Conservation (phyloP, 2,113 vertebrate genomes). For the Cyanoderma ruficeps region DNA sequence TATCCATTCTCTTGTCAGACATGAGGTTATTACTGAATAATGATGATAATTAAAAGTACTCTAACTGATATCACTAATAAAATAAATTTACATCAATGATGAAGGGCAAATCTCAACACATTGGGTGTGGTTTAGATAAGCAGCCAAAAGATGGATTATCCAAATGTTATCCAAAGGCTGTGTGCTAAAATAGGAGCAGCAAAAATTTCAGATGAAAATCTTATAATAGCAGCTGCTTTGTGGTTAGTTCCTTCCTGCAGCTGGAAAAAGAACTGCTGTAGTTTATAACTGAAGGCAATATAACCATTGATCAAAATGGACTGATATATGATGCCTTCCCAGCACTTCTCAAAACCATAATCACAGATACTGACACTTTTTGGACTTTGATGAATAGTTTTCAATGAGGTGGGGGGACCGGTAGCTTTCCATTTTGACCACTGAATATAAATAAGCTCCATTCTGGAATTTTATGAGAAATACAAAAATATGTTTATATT, state of each 20-base stretch:
- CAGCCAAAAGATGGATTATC: conserved; percentile 30
- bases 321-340: neutral
- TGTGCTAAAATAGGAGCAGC: conserved; percentile 1
- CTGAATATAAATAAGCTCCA: neutral
- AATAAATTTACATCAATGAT: neutral
- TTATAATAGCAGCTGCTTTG: neutral
- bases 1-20: conserved; percentile 23
- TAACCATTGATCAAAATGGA: neutral
- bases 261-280: neutral
- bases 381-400: neutral
- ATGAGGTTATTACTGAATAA: conserved; percentile 47
- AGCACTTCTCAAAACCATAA: neutral
- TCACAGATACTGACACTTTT: neutral
- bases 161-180: neutral
- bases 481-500: neutral
- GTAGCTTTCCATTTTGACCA: neutral
- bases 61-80: conserved; percentile 14
- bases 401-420: neutral
- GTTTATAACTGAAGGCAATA: conserved; percentile 27
- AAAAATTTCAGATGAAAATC: neutral
- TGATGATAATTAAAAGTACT: conserved; percentile 45
- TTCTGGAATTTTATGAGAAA: neutral
- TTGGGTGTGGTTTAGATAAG: neutral
- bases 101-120: neutral
- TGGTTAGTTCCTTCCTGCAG: neutral